Base-by-base conservation (phyloP, 2,113 vertebrate species). In the Montifringilla adamsi region DNA sequence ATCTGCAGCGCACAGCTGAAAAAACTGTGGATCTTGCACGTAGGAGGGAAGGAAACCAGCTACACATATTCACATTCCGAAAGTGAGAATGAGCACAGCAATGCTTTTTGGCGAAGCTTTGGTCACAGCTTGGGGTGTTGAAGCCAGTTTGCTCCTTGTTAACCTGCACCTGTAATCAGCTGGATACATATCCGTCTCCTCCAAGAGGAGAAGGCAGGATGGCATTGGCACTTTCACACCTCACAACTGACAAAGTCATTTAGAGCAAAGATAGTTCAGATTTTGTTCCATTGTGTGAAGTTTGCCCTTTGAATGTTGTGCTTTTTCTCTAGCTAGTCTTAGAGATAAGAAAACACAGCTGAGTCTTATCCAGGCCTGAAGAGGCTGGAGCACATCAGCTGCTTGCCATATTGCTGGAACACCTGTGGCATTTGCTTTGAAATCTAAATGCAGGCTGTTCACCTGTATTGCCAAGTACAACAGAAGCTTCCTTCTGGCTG, bases 401-500 rank as follows among this genome's bases (percentile, higher is more conserved):
- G 89, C 90, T 96, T 93, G 95, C 97, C 97, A 94, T 97, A 97
- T 96, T 97, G 97, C 95, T 87, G 86, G 76, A 96, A 95, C 97
- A 98, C 97, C 97, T 97, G 97, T 97, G 97, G 76, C 92, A 78
- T 72, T 95, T 93, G 86, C 96, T 96, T 76, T 93, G 86, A 96
- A 97, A 95, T 92, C 95, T 94, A 92, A 97, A 91, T 9, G 86
- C 97, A 97, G 97, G 85, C 97, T 98, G 96, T 97, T 98, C 96
- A 97, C 97, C 97, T 98, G 94, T n/a, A 90, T 24, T 97, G 97
- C 97, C 97, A 98, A 98, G 94, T 74, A 90, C 72, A 98, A 96
- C 94, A 96, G 96, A 97, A 96, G 95, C 95, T 95, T 96, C 89
- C 62, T 91, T 87, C 95, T 95, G 77, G 67, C 88, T 85, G 90